Evolutionary conservation across 92 coral and sea anemone genomes (phyloP).

Genomic region (Montipora capitata): DNA sequence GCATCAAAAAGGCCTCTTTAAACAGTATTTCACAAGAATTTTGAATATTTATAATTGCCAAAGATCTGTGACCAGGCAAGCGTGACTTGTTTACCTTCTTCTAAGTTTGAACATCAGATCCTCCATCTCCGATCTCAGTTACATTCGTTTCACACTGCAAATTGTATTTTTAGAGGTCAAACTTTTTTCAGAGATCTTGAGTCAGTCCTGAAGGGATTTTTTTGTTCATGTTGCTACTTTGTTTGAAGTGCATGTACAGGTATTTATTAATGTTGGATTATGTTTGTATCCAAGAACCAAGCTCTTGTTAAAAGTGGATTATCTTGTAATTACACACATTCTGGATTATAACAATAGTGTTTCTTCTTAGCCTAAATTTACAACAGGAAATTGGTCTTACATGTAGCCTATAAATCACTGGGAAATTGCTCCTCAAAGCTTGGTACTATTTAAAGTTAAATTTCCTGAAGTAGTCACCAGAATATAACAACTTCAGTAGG

Average conservation of each 20-base stretch:
- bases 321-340: slow-evolving; percentile 27
- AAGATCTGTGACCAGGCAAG: slow-evolving; percentile 58
- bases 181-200: neutral
- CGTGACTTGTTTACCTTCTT: slow-evolving; percentile 40
- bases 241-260: slow-evolving; percentile 23
- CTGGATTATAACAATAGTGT: slow-evolving; percentile 20
- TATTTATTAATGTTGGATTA: slow-evolving; percentile 8
- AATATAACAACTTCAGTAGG: too few relatives aligned
- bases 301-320: slow-evolving; percentile 52
- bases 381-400: neutral
- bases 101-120: slow-evolving; percentile 8
- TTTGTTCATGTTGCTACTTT: neutral
- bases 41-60: slow-evolving; percentile 53
- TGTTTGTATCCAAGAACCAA: slow-evolving; percentile 30
- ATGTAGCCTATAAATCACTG: neutral
- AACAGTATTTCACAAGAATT: slow-evolving; percentile 24
- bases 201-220: neutral
- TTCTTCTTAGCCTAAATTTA: neutral
- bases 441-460: too few relatives aligned
- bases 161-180: neutral
- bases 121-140: too few relatives aligned
- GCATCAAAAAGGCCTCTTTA: slow-evolving; percentile 5
- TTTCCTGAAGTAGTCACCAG: too few relatives aligned
- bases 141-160: neutral
- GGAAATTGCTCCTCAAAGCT: neutral